Percentiles rank a stretch among this genome's conserved stretches.
Evolutionary conservation across 2,888 invertebrate species (phyloP).

Genomic region (Drosophila buzzatii): DNA sequence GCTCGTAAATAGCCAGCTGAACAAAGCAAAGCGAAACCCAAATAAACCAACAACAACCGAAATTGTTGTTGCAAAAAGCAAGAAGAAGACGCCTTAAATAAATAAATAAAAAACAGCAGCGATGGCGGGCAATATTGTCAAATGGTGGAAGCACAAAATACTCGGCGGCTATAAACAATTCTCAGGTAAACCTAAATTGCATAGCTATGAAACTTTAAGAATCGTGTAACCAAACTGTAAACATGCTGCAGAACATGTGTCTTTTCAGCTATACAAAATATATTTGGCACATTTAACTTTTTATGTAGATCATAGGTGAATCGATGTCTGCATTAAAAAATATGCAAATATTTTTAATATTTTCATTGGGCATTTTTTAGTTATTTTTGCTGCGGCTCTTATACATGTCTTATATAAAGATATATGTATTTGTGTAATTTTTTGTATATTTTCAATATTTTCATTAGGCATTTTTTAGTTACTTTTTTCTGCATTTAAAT

Average conservation of each 20-base stretch:
- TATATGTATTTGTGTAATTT: no score
- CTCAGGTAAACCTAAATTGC: constrained; percentile 82
- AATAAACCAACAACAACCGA: constrained; percentile 29
- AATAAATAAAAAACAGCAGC: constrained; percentile 25
- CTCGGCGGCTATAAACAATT: constrained; percentile 86
- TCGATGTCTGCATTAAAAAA: no score
- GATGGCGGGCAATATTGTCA: constrained; percentile 86
- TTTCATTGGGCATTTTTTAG: no score
- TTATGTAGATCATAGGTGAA: no score
- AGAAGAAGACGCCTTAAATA: background rate
- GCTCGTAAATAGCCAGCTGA: constrained; percentile 65
- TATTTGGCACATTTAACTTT: no score
- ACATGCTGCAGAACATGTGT: background rate
- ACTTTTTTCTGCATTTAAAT: no score
- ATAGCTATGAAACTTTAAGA: background rate
- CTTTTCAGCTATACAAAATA: background rate
- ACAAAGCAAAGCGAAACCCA: constrained; percentile 21
- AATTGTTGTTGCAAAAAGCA: constrained; percentile 20
- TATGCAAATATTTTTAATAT: no score
- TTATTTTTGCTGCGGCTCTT: no score
- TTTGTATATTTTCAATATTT: no score
- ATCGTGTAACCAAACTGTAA: background rate
- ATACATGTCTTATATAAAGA: no score
- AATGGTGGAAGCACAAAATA: constrained; percentile 86
- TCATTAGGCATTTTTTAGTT: no score